Base-by-base conservation (phyloP, 2,888 invertebrate genomes). In the Rhagonycha fulva region DNA sequence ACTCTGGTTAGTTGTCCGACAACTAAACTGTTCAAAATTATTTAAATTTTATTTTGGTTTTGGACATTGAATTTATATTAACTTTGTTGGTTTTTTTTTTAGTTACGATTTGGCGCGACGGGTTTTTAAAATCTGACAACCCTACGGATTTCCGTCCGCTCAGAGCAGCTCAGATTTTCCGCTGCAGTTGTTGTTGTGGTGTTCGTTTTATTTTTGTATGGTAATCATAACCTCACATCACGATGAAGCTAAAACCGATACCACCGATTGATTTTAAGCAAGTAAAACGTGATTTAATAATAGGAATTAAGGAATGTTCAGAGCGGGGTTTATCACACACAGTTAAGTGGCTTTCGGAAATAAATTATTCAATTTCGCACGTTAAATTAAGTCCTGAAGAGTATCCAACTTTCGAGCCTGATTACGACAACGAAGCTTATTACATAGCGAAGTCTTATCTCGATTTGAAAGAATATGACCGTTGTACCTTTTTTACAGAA, bases 401-500 rank as follows among this genome's bases (percentile, higher is more conserved):
- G 72, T 85, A 88, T 63, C 84, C 86, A 3, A 85, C 87, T 4
- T 89, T 90, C 68, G 86, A 89, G 61, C 87, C 89, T 9, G 89
- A 90, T 68, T 87, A 88, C 9, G 89, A 89, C 26, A 91, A 93
- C 74, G 95, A 95, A 84, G 89, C 90, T 24, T 97, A 95, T 86
- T 90, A 91, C 62, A 86, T 97, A 80, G 95, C 96, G 0, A 96
- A 96, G 87, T 93, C 94, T 79, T 97, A 96, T 86, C 97, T 97
- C 85, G 96, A 98, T 87, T 89, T 94, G 66, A 94, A 95, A 82
- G 98, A 98, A 87, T 98, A 96, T 86, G 96, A 97, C 83, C 90
- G 96, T 84, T 94, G 95, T 73, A 95, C 96, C 0, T 93, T 93
- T 88, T 96, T 95, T 84, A 90, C 95, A 9, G 92, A 94, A 82